phyloP scores from a whole-genome alignment of 2,888 invertebrate genomes.

The Acanthoscelides obtectus region DNA sequence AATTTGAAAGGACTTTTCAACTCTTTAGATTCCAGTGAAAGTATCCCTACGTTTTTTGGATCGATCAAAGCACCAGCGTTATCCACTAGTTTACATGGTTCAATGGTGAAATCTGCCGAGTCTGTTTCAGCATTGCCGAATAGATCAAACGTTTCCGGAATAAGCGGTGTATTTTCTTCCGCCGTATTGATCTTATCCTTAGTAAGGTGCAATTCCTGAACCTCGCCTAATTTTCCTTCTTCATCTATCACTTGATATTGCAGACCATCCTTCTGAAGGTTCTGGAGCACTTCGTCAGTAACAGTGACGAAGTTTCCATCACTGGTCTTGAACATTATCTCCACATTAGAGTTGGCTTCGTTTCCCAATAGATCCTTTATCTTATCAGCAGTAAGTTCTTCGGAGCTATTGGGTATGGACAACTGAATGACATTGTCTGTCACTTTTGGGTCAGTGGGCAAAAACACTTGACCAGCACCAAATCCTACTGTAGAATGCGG shows the following conservation, averaged over 20 bases:
- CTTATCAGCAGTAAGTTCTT: constrained; percentile 36
- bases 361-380: constrained; percentile 40
- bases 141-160: background rate
- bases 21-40: background rate
- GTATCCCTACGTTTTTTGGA: background rate
- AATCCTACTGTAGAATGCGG: constrained; percentile 30
- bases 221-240: constrained; percentile 40
- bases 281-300: constrained; percentile 57
- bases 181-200: constrained; percentile 14
- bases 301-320: constrained; percentile 62
- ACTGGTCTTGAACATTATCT: constrained; percentile 61
- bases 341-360: constrained; percentile 46
- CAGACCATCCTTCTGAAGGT: constrained; percentile 35
- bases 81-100: background rate
- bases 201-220: constrained; percentile 36
- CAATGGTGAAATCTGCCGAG: background rate
- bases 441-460: constrained; percentile 15
- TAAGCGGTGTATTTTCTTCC: constrained; percentile 16
- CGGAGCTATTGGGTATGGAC: constrained; percentile 18
- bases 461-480: constrained; percentile 16
- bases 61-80: background rate
- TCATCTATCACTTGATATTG: constrained; percentile 41
- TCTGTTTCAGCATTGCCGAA: background rate
- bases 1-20: background rate
- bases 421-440: constrained; percentile 23